Evolutionary conservation across 2,113 vertebrate genomes (phyloP).

Genomic region (Neoarius graeffei): DNA sequence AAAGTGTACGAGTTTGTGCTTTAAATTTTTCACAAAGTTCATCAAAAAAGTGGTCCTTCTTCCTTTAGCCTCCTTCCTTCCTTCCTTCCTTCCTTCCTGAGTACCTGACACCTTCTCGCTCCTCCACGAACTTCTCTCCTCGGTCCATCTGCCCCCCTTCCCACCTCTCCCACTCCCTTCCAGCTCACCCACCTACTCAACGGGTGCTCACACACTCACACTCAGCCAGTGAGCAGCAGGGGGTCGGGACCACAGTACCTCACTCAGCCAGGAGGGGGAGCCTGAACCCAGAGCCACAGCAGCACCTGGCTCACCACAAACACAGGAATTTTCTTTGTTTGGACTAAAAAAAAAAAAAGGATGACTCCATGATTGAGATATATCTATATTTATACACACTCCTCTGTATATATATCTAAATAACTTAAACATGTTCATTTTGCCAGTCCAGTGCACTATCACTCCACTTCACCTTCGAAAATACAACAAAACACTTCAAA

Average conservation of each 20-base stretch:
- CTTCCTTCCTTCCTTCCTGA: slow-evolving; percentile 64
- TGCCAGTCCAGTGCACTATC: too few species aligned
- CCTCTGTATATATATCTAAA: neutral
- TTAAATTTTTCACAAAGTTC: neutral
- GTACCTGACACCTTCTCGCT: slow-evolving; percentile 77
- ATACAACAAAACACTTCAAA: neutral
- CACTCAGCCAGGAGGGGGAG: slow-evolving; percentile 63
- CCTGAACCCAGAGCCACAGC: slow-evolving; percentile 17
- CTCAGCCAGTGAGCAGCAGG: slow-evolving; percentile 57
- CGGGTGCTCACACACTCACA: slow-evolving; percentile 70
- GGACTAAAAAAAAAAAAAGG: neutral
- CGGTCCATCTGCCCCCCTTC: slow-evolving; percentile 83
- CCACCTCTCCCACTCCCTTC: slow-evolving; percentile 81
- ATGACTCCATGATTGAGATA: neutral
- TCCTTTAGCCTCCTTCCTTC: slow-evolving; percentile 61
- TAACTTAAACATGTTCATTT: neutral
- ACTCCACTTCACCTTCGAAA: neutral
- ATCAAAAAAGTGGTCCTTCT: neutral
- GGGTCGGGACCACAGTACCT: slow-evolving; percentile 49
- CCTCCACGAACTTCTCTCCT: slow-evolving; percentile 83
- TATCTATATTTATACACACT: too few species aligned
- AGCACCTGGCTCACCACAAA: neutral
- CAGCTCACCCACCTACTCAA: slow-evolving; percentile 82
- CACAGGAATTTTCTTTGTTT: neutral
- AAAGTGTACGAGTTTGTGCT: neutral